Conservation (phyloP, 2,113 vertebrate species). For the Rhinolophus ferrumequinum region DNA sequence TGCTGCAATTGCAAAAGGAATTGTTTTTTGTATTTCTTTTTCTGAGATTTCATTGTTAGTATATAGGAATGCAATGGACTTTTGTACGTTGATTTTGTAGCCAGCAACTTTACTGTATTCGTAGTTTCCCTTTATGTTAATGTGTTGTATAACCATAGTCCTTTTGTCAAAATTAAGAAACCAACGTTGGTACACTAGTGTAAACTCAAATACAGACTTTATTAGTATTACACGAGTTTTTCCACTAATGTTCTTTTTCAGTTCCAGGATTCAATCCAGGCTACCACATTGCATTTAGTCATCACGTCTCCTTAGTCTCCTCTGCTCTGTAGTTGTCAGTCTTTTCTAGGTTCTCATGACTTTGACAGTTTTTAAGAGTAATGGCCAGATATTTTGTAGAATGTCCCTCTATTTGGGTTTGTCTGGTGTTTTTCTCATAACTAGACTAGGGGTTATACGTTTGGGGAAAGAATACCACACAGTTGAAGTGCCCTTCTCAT, state of each 20-base stretch:
- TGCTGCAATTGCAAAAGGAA: no score
- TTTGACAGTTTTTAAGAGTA: not conserved
- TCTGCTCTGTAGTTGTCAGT: not conserved
- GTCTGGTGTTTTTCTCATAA: not conserved
- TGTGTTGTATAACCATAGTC: not conserved
- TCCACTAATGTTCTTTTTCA: not conserved
- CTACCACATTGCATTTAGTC: not conserved
- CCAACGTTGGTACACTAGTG: not conserved
- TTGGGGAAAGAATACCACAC: not conserved
- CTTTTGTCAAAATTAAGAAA: not conserved
- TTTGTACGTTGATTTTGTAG: no score
- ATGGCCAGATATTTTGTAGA: not conserved
- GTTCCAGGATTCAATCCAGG: not conserved
- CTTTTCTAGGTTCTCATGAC: not conserved
- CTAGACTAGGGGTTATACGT: not conserved
- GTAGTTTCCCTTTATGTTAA: not conserved
- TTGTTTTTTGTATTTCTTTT: no score
- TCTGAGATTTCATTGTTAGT: no score
- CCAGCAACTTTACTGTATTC: no score
- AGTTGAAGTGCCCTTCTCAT: not conserved
- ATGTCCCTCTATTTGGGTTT: not conserved
- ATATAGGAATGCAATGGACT: no score
- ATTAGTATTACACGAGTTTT: not conserved
- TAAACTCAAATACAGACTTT: not conserved
- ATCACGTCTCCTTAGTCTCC: not conserved